Evolutionary conservation across 2,797 vertebrate species (phyloP).

Genomic region (Neopelma chrysocephalum): DNA sequence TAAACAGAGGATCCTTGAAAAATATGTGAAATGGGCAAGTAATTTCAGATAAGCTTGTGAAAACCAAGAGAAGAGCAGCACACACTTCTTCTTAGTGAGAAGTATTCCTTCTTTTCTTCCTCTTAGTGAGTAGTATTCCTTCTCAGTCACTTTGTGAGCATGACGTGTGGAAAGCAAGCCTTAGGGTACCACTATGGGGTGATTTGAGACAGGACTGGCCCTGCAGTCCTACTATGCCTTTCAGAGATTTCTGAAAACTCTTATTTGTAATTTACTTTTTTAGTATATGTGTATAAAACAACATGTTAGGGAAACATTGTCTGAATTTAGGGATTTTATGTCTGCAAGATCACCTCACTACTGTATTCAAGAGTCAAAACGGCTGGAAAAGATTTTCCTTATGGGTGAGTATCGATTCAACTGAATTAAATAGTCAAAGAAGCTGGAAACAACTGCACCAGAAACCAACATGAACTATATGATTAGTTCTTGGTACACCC

Average conservation of each 20-base stretch:
- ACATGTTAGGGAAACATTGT: not conserved
- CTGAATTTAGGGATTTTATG: not conserved
- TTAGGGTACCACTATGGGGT: not conserved
- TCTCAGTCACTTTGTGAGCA: not conserved
- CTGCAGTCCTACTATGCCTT: not conserved
- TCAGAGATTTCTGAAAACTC: not conserved
- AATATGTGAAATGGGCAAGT: not conserved
- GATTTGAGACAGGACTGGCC: not conserved
- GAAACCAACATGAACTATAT: not conserved
- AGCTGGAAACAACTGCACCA: not conserved
- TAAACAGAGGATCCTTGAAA: not conserved
- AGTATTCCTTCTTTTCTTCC: not conserved
- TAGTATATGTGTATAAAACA: not conserved
- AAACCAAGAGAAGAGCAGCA: not conserved
- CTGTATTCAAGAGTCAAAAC: not conserved
- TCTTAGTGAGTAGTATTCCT: not conserved
- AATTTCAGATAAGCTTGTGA: not conserved
- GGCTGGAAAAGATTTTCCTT: not conserved
- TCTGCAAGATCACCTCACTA: not conserved
- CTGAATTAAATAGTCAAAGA: not conserved
- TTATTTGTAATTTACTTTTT: not conserved
- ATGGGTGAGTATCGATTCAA: not conserved
- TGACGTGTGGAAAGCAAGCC: not conserved
- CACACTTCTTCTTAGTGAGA: not conserved
- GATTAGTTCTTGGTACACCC: not conserved